Percentiles rank a stretch among this genome's conserved stretches.
Evolutionary conservation across 37 sponge, comb jelly and placozoan species (phyloP).

Genomic region (Ianthella basta): DNA sequence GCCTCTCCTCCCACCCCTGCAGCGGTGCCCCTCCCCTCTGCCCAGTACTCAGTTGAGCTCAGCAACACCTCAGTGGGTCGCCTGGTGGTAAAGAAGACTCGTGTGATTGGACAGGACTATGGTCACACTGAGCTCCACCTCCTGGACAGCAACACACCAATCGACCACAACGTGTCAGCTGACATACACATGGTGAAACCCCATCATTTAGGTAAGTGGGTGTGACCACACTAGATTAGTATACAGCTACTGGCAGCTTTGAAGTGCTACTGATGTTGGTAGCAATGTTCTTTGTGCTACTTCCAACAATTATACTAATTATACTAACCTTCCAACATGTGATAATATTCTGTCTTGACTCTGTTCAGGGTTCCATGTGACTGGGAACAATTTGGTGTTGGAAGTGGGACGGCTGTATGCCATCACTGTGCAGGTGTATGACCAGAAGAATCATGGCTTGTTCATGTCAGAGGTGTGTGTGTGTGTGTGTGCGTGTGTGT

Average conservation of each 20-base stretch:
- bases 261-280: too few relatives aligned
- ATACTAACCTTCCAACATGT: too few relatives aligned
- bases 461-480: conserved; percentile 62
- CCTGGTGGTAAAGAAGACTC: conserved; percentile 48
- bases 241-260: not conserved
- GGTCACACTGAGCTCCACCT: not conserved
- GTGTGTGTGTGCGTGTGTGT: conserved; percentile 1
- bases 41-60: conserved; percentile 77
- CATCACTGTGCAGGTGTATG: conserved; percentile 78
- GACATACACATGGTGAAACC: conserved; percentile 75
- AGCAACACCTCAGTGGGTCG: conserved; percentile 73
- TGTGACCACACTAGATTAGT: not conserved
- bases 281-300: too few relatives aligned
- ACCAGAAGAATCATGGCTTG: conserved; percentile 66
- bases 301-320: too few relatives aligned
- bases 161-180: conserved; percentile 62
- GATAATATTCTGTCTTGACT: not conserved
- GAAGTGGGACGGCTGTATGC: conserved; percentile 69
- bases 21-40: conserved; percentile 75
- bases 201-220: conserved; percentile 70
- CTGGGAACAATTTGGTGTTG: conserved; percentile 72
- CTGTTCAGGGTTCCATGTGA: conserved; percentile 51
- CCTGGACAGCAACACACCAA: conserved; percentile 35
- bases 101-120: not conserved
- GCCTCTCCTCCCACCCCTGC: not conserved